Conservation (phyloP, 2,797 vertebrate species). For the Vespertilio murinus region DNA sequence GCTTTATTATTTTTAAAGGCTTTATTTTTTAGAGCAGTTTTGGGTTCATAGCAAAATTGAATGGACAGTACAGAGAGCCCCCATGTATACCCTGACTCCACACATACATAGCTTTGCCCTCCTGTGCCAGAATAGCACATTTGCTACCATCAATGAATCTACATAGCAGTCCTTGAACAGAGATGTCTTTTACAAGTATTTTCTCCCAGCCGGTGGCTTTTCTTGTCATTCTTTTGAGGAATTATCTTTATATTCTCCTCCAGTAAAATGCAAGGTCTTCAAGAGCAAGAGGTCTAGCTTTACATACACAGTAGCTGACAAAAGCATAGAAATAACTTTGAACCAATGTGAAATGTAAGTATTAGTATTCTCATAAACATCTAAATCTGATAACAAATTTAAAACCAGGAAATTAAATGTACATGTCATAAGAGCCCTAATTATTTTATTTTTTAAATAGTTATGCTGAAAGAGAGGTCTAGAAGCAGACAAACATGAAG, state of each 20-base stretch:
- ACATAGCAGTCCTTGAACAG: neutral
- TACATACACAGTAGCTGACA: neutral
- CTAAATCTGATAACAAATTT: neutral
- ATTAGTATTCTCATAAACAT: neutral
- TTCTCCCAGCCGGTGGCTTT: neutral
- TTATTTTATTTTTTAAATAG: constrained; percentile 17
- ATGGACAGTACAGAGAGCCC: neutral
- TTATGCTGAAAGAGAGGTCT: neutral
- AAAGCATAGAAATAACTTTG: neutral
- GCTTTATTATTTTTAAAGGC: neutral
- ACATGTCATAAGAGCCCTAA: neutral
- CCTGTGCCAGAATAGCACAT: neutral
- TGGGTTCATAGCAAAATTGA: neutral
- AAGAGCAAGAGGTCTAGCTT: neutral
- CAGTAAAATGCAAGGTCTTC: neutral
- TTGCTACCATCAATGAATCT: neutral
- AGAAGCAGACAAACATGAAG: neutral
- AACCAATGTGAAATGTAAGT: constrained; percentile 6
- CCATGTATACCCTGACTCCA: neutral
- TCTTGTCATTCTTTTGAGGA: neutral
- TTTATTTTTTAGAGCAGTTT: neutral
- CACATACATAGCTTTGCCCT: neutral
- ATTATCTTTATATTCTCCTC: constrained; percentile 11
- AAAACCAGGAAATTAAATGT: neutral
- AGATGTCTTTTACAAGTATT: neutral